Evolutionary conservation across 2,797 vertebrate genomes (phyloP), one percentile per base, ranked within the genome.

Genomic region (Sternotherus odoratus): DNA sequence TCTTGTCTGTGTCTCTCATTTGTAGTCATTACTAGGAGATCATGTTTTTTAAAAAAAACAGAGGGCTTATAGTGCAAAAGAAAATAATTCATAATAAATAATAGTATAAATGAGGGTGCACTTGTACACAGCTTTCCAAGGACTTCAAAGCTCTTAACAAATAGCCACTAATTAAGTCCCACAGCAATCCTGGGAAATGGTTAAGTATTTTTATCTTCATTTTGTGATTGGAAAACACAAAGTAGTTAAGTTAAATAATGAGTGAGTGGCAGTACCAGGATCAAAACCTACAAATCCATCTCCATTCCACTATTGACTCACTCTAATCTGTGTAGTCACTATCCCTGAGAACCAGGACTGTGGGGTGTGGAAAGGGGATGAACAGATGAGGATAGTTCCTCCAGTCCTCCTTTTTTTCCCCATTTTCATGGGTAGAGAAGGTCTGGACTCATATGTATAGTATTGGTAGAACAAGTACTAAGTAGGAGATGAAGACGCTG

Each of bases 231-330:
- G 24, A n/a, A 89, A 79, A 23, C 72, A 86, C n/a, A 88, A 77
- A 90, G 9, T 15, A 79, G 90, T 85, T 87, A 88, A 96, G 94
- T 87, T 83, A 93, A 86, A 90, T 90, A 82, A 16, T 54, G n/a
- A 72, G 92, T 77, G 46, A 33, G 46, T 86, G 88, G 39, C 36
- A 90, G 49, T 90, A 57, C 24, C 39, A 83, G 60, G 36, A 96
- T 91, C 86, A 84, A 86, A 94, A 95, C 88, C 82, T 91, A 84
- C 92, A 85, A 94, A 95, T 85, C 92, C 69, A 95, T 91, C 57
- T 91, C 78, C 82, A 1, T 85, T n/a, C n/a, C n/a, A n/a, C n/a
- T n/a, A n/a, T n/a, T n/a, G n/a, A n/a, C n/a, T n/a, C n/a, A n/a
- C n/a, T n/a, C n/a, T n/a, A n/a, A n/a, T n/a, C n/a, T n/a, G n/a